Percentiles rank a stretch among this genome's conserved stretches.
These are phyloP conservation scores for Poecile atricapillus DNA, from an alignment of 2,113 vertebrate genomes.

Conservation along the genomic window DNA sequence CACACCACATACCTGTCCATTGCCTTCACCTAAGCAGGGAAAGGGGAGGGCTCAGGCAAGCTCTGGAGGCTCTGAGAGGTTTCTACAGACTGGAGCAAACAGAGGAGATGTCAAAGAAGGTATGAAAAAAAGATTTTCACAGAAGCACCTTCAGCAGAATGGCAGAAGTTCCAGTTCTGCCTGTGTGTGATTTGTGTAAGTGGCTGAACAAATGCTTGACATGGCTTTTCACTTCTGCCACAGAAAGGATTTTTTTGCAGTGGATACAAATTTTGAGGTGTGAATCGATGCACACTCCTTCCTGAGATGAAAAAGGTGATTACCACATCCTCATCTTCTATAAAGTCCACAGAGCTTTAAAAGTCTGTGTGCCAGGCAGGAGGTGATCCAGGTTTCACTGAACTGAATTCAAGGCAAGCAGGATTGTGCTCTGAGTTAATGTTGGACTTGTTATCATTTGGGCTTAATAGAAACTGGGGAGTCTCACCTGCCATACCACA, in stretches of 20 bases:
- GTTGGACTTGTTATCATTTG: rapidly evolving
- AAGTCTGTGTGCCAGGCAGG: not conserved
- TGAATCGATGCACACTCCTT: not conserved
- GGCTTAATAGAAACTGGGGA: not conserved
- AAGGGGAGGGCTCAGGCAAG: not conserved
- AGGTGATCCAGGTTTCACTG: not conserved
- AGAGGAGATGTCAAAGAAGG: not conserved
- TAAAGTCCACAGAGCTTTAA: not conserved
- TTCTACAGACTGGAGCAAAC: not conserved
- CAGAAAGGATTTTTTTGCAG: not conserved
- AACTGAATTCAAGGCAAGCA: not conserved
- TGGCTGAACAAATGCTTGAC: not conserved
- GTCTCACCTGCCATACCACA: not conserved
- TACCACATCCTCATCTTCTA: not conserved
- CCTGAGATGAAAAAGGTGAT: not conserved
- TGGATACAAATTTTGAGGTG: not conserved
- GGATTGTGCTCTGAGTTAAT: not conserved
- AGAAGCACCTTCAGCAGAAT: not conserved
- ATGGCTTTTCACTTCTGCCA: not conserved
- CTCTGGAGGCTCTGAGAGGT: not conserved
- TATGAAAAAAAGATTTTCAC: not conserved
- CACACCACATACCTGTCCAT: not conserved
- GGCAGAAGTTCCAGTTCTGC: not conserved
- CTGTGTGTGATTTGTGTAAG: not conserved
- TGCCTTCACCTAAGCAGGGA: not conserved